Percentiles rank a stretch among this genome's conserved stretches.
Conservation (phyloP, 2,113 vertebrate species). For the Thymallus thymallus region DNA sequence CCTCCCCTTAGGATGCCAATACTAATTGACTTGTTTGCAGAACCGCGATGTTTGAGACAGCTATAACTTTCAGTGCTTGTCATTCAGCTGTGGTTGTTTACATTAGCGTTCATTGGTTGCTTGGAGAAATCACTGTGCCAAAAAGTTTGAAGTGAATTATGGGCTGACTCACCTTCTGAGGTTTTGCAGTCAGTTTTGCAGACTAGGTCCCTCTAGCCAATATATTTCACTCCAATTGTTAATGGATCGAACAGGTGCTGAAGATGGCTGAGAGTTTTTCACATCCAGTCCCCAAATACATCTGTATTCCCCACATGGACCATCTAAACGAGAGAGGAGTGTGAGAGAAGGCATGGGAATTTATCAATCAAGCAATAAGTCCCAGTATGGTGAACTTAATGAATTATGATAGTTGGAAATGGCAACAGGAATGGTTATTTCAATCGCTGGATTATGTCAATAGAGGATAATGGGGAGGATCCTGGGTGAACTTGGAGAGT, state of each 20-base stretch:
- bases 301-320: no score
- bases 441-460: neutral
- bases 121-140: conserved; percentile 64
- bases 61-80: conserved; percentile 31
- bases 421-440: neutral
- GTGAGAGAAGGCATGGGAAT: neutral
- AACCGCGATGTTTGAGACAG: neutral
- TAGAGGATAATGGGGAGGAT: neutral
- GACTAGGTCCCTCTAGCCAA: conserved; percentile 29
- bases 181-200: conserved; percentile 59
- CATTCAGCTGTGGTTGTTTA: conserved; percentile 71
- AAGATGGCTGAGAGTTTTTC: conserved; percentile 2
- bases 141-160: conserved; percentile 63
- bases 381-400: neutral
- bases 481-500: neutral
- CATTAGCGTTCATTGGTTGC: conserved; percentile 63
- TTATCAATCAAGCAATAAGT: no score
- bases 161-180: conserved; percentile 65
- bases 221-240: conserved; percentile 48
- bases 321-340: no score
- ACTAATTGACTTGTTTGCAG: neutral
- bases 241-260: conserved; percentile 61
- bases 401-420: neutral
- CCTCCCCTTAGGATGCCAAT: neutral
- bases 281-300: neutral